Evolutionary conservation across 2,113 vertebrate species (phyloP).

Genomic region (Psettodes erumei): DNA sequence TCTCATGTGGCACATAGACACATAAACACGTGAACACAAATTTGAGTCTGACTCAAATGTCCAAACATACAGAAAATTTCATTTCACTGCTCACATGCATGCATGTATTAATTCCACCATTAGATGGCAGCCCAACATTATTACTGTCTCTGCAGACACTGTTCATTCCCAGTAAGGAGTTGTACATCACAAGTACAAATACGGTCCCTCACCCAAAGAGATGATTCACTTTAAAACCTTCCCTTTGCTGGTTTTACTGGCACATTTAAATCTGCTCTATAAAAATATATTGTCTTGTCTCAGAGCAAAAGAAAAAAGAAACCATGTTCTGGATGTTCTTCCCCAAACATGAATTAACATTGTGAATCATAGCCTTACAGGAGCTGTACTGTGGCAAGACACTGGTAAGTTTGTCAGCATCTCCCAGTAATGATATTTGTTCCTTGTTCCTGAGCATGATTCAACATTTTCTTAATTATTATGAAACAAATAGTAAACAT

Average conservation of each 20-base stretch:
- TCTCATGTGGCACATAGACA: neutral
- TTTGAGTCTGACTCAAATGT: neutral
- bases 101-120: conserved; percentile 25
- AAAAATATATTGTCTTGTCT: neutral
- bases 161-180: neutral
- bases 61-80: too few species aligned
- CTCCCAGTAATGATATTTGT: neutral
- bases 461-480: neutral
- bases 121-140: conserved; percentile 43
- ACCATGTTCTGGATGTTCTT: neutral
- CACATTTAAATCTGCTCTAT: neutral
- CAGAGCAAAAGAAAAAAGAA: neutral
- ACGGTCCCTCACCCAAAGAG: neutral
- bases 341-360: neutral
- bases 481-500: too few species aligned
- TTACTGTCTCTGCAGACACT: neutral
- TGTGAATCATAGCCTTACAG: neutral
- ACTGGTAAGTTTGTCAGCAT: neutral
- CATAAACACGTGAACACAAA: neutral
- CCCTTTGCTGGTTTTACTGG: neutral
- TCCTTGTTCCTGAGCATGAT: neutral
- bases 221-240: neutral
- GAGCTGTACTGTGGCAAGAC: neutral
- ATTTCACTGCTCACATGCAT: neutral
- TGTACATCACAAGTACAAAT: neutral